A percentile compares a stretch with the other conserved stretches of the same genome.
Evolutionary conservation across 2,888 invertebrate genomes (phyloP).

Genomic region (Drosophila nr. perissopoda): DNA sequence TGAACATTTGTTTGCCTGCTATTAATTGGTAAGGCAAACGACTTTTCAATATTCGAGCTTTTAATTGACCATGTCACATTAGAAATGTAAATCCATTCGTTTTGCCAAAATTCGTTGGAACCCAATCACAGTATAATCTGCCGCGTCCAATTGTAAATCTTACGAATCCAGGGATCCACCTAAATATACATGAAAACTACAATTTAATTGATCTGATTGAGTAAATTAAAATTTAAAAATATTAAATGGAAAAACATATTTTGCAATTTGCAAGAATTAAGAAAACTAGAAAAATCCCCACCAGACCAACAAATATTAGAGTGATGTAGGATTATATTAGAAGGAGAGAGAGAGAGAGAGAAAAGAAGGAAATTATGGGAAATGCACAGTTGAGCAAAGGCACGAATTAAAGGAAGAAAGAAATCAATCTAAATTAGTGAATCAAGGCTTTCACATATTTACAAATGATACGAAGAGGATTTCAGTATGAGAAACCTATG

Average conservation of each 20-base stretch:
- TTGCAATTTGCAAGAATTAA: not conserved
- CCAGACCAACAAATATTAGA: not conserved
- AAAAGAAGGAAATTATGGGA: not conserved
- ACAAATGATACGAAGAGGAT: not conserved
- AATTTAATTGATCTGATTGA: not conserved
- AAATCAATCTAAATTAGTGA: not conserved
- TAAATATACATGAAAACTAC: not conserved
- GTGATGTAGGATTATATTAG: not conserved
- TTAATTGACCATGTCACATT: too few species aligned
- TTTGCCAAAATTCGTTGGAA: too few species aligned
- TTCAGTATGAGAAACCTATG: not conserved
- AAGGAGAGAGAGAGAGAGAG: not conserved
- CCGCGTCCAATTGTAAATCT: not conserved
- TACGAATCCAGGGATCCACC: not conserved
- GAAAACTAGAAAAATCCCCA: not conserved
- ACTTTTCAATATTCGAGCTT: not conserved
- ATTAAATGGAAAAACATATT: not conserved
- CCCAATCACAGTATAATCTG: too few species aligned
- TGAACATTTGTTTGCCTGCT: not conserved
- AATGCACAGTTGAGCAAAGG: not conserved
- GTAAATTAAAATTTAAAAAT: not conserved
- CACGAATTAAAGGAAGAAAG: not conserved
- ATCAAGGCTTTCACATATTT: not conserved
- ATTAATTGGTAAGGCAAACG: not conserved
- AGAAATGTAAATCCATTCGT: not conserved